These are phyloP conservation scores for Bufo bufo DNA, from an alignment of 2,113 vertebrate genomes.

Conservation along the genomic window DNA sequence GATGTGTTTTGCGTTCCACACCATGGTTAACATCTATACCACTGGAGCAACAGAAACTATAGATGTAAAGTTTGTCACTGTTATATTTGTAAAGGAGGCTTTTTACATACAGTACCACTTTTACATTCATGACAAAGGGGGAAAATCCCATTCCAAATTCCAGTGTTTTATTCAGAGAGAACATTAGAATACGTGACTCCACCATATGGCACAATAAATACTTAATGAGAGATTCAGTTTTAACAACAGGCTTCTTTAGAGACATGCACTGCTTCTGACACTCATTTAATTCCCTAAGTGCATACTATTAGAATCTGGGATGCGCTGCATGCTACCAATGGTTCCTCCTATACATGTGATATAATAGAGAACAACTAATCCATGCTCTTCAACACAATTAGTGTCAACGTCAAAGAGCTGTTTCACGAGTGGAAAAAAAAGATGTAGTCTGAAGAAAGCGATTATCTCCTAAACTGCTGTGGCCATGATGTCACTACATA, in stretches of 20 bases:
- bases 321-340: neutral
- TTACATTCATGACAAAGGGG: neutral
- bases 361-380: slow-evolving; percentile 11
- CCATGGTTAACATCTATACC: neutral
- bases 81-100: neutral
- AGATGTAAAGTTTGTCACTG: neutral
- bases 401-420: neutral
- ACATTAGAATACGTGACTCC: neutral
- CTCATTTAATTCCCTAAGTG: neutral
- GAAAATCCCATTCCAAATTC: neutral
- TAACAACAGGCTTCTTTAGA: slow-evolving; percentile 7
- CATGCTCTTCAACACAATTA: neutral
- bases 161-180: slow-evolving; percentile 1
- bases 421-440: neutral
- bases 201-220: slow-evolving; percentile 16
- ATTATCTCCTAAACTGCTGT: neutral
- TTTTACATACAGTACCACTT: neutral
- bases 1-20: too few relatives aligned
- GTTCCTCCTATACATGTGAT: neutral
- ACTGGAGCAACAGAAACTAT: neutral
- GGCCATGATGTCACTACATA: neutral
- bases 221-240: neutral
- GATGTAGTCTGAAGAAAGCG: neutral
- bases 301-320: neutral
- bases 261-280: neutral